Evolutionary conservation across 2,888 invertebrate species (phyloP).

Genomic region (Salticus scenicus): DNA sequence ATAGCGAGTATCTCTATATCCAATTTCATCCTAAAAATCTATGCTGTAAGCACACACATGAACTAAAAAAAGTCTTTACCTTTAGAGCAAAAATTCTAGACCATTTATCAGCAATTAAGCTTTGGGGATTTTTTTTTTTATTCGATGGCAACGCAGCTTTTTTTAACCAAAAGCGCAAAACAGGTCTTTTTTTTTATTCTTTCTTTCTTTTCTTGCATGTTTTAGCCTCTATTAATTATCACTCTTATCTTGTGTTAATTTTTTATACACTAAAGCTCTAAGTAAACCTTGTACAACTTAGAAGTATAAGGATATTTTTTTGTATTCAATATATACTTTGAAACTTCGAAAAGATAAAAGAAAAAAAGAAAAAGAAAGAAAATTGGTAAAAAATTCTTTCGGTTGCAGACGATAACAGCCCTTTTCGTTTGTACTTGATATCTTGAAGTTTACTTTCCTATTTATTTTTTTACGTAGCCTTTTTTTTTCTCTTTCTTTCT

Average conservation of each 20-base stretch:
- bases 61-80: neutral
- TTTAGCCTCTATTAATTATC: conserved; percentile 5
- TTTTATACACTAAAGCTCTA: neutral
- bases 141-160: neutral
- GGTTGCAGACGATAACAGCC: neutral
- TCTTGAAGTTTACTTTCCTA: neutral
- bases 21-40: neutral
- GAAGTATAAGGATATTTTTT: neutral
- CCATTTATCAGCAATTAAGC: conserved; percentile 15
- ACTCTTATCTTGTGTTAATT: neutral
- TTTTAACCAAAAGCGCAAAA: neutral
- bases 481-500: too few species aligned
- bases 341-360: neutral
- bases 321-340: neutral
- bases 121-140: neutral
- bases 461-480: too few species aligned
- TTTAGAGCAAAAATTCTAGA: neutral
- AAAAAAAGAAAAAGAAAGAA: neutral
- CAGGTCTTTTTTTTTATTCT: neutral
- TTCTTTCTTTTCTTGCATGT: neutral
- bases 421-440: neutral
- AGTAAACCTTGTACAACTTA: neutral
- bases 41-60: neutral
- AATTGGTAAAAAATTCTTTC: neutral
- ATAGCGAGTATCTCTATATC: neutral